Evolutionary conservation across 2,888 invertebrate genomes (phyloP), one percentile per base, ranked within the genome.

Genomic region (Luperina testacea): DNA sequence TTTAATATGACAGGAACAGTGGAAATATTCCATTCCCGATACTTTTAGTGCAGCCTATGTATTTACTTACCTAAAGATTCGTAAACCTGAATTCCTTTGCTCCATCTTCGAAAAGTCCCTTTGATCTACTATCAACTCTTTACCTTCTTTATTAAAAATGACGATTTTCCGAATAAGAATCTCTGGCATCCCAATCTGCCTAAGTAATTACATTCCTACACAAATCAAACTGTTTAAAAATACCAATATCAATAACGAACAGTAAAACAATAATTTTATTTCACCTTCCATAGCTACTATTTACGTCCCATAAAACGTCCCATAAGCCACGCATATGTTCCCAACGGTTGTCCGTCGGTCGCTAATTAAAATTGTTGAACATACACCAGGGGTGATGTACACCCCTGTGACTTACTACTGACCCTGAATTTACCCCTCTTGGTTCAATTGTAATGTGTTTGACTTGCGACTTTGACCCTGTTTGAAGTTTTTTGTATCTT

Each of bases 321-420:
- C 86, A 86, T 88, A 88, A 83, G 83, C 76, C 88, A 89, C 88
- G 75, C 88, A 88, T 88, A 87, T 88, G 88, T 64, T 83, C 38
- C 78, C 69, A 89, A 89, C 89, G 88, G 89, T 83, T 81, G 76
- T 51, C 38, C 69, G 64, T 78, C 82, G 79, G 82, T 83, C 74
- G 81, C 89, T 89, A 89, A 89, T 89, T 89, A 89, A 89, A 89
- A 89, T 89, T 51, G 82, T 81, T 89, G 79, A 57, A 87, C 80
- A 77, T 75, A 82, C 72, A 81, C 59, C 67, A 53, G 57, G 74
- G 79, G 71, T 81, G 85, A 82, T 79, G 82, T 64, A 74, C 72
- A 70, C 82, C 83, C 76, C 61, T 69, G 78, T 84, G 82, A 80
- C 85, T 82, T 85, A 81, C 85, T 38, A 42, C 78, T 81, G 82